Evolutionary conservation across 2,888 invertebrate genomes (phyloP), one percentile per base, ranked within the genome.

Genomic region (Ceratothoa steindachneri): DNA sequence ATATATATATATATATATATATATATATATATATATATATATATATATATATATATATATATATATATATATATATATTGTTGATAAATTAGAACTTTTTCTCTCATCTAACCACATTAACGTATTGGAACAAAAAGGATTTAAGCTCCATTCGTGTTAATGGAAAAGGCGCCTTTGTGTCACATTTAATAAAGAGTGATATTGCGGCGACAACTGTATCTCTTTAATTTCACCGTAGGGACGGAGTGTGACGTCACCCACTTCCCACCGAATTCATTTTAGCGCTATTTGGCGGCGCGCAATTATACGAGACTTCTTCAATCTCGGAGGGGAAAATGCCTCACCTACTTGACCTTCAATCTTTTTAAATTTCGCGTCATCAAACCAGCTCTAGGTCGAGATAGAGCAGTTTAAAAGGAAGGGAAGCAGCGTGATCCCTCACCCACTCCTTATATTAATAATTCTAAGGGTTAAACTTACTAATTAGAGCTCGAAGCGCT

Each of bases 131-230:
- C 60, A 60, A 60, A 60, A 60, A 60, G 22, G 60, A 24, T 24
- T 60, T 60, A 41, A 60, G 2, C 60, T 60, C 27, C 27, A 60
- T 60, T 24, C 9, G 2, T 60, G 60, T 60, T 60, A 60, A 60
- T 60, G 60, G 22, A 60, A 60, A 2, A 60, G 60, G 60, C 60
- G 60, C 60, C 60, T 60, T 60, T 60, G 27, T 24, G 60, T 7
- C 22, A 2, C 2, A 60, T 22, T 24, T 60, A 60, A 60, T 60
- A 12, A 60, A 24, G 27, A 24, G 22, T 60, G 60, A 60, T 60
- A 24, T 60, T 60, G 22, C 22, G 22, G 27, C 19, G 60, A 24
- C 60, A 60, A 24, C 27, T 7, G 1, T 24, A 12, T 60, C 27
- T n/a, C 19, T 51, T 4, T 60, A 60, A 41, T 41, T 41, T 41